These are phyloP conservation scores for Agrochola macilenta DNA, from an alignment of 2,888 invertebrate species.

Conservation along the genomic window DNA sequence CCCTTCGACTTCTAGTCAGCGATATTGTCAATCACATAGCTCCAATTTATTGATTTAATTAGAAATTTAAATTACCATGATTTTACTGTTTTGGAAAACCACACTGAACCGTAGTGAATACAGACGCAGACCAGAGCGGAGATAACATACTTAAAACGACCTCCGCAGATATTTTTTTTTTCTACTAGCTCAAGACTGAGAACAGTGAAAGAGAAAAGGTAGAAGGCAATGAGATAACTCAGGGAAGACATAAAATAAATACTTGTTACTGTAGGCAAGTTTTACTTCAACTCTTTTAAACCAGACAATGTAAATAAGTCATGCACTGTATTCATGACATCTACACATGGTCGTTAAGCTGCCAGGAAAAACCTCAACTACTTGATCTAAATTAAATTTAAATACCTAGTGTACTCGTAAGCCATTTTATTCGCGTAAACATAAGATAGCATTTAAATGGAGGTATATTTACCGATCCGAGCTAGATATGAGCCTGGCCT, in stretches of 20 bases:
- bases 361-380: neutral
- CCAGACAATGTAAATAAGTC: neutral
- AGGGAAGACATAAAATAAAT: neutral
- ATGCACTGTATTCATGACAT: neutral
- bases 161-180: neutral
- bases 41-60: neutral
- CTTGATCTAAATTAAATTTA: constrained; percentile 19
- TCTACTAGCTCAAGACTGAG: too few species aligned
- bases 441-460: constrained; percentile 3
- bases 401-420: constrained; percentile 7
- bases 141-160: neutral
- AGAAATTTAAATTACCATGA: too few species aligned
- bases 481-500: constrained; percentile 16
- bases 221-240: neutral
- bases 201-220: neutral
- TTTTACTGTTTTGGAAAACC: neutral
- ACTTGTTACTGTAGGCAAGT: neutral
- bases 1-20: neutral
- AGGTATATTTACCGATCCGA: constrained; percentile 15
- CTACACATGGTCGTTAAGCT: neutral
- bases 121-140: neutral
- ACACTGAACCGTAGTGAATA: neutral
- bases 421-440: constrained; percentile 6
- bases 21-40: neutral
- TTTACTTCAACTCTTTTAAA: neutral